Conservation (phyloP, 1,140 invertebrate species). For the Semibalanus balanoides region DNA sequence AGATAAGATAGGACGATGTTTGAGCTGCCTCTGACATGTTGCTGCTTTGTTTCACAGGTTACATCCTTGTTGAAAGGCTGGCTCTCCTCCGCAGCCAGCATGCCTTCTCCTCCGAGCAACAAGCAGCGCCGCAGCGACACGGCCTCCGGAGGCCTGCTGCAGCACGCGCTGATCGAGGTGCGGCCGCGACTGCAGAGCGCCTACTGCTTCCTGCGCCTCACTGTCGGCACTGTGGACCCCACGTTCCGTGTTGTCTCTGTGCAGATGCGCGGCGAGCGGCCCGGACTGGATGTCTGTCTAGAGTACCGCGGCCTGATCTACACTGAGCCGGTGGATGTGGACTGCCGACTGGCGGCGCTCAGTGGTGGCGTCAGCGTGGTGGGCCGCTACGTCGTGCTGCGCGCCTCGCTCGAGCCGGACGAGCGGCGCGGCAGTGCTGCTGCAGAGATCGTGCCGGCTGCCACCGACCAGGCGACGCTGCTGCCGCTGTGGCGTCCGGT, state of each 20-base stretch:
- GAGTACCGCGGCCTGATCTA: neutral
- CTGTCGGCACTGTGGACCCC: neutral
- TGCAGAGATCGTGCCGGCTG: neutral
- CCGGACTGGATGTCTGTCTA: neutral
- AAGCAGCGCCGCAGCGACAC: neutral
- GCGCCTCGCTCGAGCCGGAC: neutral
- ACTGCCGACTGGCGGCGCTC: neutral
- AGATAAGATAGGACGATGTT: too few relatives aligned
- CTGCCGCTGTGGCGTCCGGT: neutral
- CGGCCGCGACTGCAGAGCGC: neutral
- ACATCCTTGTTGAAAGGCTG: too few relatives aligned
- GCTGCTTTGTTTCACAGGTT: too few relatives aligned
- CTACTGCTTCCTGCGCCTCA: neutral
- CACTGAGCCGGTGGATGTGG: neutral
- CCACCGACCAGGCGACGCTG: too few relatives aligned
- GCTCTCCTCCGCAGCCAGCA: too few relatives aligned
- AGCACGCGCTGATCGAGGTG: neutral
- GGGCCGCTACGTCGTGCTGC: neutral
- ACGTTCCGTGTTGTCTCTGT: neutral
- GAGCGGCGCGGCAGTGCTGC: neutral
- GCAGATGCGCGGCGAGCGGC: neutral
- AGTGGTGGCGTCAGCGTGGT: neutral
- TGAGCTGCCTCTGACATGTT: too few relatives aligned
- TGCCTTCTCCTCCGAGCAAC: neutral
- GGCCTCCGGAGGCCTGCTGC: neutral